A percentile compares a stretch with the other conserved stretches of the same genome.
These are phyloP conservation scores for Chaetogeoica ovagalla DNA, from an alignment of 2,888 invertebrate species.

Conservation along the genomic window DNA sequence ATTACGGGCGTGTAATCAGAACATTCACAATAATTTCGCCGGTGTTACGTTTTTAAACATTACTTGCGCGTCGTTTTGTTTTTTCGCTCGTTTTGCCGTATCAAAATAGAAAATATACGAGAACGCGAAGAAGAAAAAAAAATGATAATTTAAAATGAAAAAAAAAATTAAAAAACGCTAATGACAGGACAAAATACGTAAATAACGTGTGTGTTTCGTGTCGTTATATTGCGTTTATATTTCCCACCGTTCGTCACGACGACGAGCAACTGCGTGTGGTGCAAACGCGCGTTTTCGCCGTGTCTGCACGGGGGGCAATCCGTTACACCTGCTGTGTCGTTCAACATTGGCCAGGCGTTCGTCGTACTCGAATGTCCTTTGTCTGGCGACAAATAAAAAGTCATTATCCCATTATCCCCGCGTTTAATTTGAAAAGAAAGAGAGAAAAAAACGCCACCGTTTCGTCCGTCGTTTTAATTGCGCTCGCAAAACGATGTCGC, in stretches of 20 bases:
- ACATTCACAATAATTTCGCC: too few relatives aligned
- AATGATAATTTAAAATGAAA: not conserved
- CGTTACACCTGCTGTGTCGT: slow-evolving; percentile 40
- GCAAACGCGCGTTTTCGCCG: slow-evolving; percentile 42
- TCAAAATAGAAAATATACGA: not conserved
- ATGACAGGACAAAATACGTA: slow-evolving; percentile 36
- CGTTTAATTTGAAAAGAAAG: slow-evolving; percentile 36
- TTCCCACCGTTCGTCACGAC: not conserved
- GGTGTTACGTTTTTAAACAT: not conserved
- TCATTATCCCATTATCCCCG: slow-evolving; percentile 42
- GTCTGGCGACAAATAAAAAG: slow-evolving; percentile 42
- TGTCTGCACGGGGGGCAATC: slow-evolving; percentile 7
- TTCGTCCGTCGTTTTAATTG: slow-evolving; percentile 8
- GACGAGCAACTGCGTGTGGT: not conserved
- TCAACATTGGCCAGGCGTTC: slow-evolving; percentile 18
- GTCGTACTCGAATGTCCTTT: slow-evolving; percentile 26
- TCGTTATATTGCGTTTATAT: slow-evolving; percentile 14
- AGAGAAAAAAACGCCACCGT: not conserved
- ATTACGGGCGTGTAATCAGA: too few relatives aligned
- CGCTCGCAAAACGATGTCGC: slow-evolving; percentile 19
- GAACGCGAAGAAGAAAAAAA: not conserved
- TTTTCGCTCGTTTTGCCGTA: too few relatives aligned
- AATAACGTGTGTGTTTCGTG: not conserved
- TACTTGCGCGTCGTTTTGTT: not conserved
- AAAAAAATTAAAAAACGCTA: slow-evolving; percentile 7